These are phyloP conservation scores for Aplocera efformata DNA, from an alignment of 2,888 invertebrate genomes.

Conservation along the genomic window DNA sequence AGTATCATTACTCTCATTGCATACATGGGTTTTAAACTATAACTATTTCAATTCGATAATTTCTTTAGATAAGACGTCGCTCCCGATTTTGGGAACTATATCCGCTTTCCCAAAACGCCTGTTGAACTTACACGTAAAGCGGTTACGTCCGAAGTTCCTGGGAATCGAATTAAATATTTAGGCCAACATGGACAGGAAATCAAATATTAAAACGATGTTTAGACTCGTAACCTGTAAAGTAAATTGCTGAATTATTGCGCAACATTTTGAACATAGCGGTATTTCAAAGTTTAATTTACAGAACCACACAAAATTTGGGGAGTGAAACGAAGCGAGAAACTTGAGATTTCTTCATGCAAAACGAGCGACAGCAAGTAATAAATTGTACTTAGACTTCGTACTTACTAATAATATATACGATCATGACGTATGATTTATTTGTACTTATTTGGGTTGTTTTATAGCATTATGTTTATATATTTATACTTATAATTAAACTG, in stretches of 20 bases:
- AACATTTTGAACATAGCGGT: slow-evolving; percentile 6
- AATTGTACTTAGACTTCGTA: slow-evolving; percentile 30
- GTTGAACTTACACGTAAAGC: slow-evolving; percentile 25
- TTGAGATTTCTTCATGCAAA: slow-evolving; percentile 46
- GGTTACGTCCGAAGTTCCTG: slow-evolving; percentile 24
- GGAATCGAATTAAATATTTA: slow-evolving; percentile 29
- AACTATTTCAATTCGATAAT: slow-evolving; percentile 5
- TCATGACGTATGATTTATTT: slow-evolving; percentile 13
- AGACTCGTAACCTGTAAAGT: slow-evolving; percentile 16
- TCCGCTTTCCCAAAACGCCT: slow-evolving; percentile 13
- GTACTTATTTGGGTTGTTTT: slow-evolving; percentile 4
- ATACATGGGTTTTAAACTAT: slow-evolving; percentile 1
- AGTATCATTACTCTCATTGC: slow-evolving; percentile 11
- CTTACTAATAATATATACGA: no score
- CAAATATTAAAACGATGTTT: slow-evolving; percentile 31
- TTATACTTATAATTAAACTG: no score
- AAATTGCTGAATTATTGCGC: slow-evolving; percentile 15
- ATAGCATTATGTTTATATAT: no score
- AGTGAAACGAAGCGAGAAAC: slow-evolving; percentile 45
- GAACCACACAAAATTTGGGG: slow-evolving; percentile 38
- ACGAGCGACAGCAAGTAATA: slow-evolving; percentile 42
- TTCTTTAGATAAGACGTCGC: slow-evolving; percentile 1
- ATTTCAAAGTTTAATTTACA: slow-evolving; percentile 17
- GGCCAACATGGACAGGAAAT: slow-evolving; percentile 22
- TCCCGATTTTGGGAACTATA: slow-evolving; percentile 11